A percentile compares a stretch with the other conserved stretches of the same genome.
phyloP scores from a whole-genome alignment of 2,113 vertebrate genomes.

The Microtus pennsylvanicus region DNA sequence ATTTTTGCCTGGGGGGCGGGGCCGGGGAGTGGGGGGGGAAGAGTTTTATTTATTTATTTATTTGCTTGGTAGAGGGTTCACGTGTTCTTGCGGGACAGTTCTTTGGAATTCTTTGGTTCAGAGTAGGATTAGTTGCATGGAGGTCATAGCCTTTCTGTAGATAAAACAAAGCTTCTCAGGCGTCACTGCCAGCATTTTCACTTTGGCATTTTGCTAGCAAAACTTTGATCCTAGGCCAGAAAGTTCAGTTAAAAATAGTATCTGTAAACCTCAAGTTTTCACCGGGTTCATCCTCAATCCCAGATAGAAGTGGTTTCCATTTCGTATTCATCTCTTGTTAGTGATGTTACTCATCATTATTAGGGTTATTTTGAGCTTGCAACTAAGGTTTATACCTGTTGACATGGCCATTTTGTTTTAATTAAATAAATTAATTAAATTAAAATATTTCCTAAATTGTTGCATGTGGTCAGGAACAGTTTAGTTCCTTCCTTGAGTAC shows the following conservation, averaged over 20 bases:
- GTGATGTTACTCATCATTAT: slow-evolving; percentile 31
- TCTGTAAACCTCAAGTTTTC: slow-evolving; percentile 83
- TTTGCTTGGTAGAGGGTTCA: background rate
- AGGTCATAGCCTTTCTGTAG: slow-evolving; percentile 60
- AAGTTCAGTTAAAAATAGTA: slow-evolving; percentile 88
- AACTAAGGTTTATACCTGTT: slow-evolving; percentile 9
- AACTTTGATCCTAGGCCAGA: slow-evolving; percentile 88
- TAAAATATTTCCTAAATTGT: slow-evolving; percentile 16
- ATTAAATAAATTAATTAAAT: background rate
- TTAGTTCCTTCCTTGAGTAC: background rate
- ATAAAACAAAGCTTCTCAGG: slow-evolving; percentile 79
- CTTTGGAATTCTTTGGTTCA: background rate
- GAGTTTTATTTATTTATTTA: too few relatives aligned
- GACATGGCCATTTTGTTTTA: background rate
- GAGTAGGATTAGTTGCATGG: background rate
- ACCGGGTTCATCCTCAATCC: slow-evolving; percentile 82
- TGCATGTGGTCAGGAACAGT: background rate
- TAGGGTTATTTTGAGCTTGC: slow-evolving; percentile 22
- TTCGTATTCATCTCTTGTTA: slow-evolving; percentile 69
- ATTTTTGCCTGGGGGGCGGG: background rate
- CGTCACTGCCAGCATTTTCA: slow-evolving; percentile 83
- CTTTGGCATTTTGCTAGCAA: slow-evolving; percentile 85
- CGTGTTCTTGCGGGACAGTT: background rate
- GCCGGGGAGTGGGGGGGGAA: too few relatives aligned
- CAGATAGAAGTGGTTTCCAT: slow-evolving; percentile 71